Evolutionary conservation across 1,140 invertebrate species (phyloP).

Genomic region (Helicoverpa zea): DNA sequence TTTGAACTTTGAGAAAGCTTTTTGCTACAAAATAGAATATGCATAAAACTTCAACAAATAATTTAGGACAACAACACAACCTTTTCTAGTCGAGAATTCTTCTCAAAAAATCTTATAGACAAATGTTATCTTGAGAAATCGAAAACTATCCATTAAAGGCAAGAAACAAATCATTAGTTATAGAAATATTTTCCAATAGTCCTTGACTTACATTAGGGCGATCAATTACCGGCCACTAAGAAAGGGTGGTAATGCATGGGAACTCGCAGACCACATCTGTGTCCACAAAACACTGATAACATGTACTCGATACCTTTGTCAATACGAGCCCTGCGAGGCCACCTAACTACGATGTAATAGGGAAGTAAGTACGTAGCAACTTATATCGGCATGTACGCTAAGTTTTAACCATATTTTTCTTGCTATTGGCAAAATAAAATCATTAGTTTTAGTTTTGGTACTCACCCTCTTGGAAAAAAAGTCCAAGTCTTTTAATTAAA

Average conservation of each 20-base stretch:
- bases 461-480: too few relatives aligned
- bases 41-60: too few relatives aligned
- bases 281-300: slow-evolving; percentile 71
- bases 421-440: background rate
- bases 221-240: slow-evolving; percentile 55
- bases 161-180: too few relatives aligned
- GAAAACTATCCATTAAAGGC: too few relatives aligned
- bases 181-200: slow-evolving; percentile 37
- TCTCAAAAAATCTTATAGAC: too few relatives aligned
- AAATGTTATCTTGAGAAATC: too few relatives aligned
- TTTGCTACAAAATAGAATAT: too few relatives aligned
- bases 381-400: background rate
- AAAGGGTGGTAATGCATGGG: slow-evolving; percentile 50
- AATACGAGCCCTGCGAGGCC: slow-evolving; percentile 22
- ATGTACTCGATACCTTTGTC: slow-evolving; percentile 57
- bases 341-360: slow-evolving; percentile 1
- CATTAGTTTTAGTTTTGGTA: background rate
- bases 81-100: too few relatives aligned
- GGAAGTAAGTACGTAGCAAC: background rate
- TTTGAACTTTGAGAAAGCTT: too few relatives aligned
- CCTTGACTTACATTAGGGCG: slow-evolving; percentile 62
- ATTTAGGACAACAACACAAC: too few relatives aligned
- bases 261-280: slow-evolving; percentile 72
- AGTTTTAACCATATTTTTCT: background rate
- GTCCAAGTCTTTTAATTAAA: background rate